phyloP scores from a whole-genome alignment of 2,888 invertebrate species.

The Drosophila macrospina region DNA sequence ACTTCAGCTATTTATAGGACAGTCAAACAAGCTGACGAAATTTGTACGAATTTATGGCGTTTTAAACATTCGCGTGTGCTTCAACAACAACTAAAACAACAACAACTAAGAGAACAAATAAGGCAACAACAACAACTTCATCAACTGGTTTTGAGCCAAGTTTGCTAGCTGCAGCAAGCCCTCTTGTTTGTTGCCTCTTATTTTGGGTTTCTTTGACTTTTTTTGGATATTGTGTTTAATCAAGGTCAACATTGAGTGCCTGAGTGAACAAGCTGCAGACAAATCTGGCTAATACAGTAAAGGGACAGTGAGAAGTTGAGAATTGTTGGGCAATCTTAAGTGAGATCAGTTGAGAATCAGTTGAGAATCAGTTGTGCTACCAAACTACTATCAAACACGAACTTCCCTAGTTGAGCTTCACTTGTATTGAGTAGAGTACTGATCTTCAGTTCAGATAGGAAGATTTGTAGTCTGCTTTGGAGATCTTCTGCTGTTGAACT shows the following conservation, averaged over 20 bases:
- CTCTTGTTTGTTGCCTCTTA: neutral
- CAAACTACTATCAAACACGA: neutral
- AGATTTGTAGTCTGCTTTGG: no score
- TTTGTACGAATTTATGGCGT: conserved; percentile 12
- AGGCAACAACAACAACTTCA: neutral
- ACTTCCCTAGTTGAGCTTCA: no score
- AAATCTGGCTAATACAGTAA: neutral
- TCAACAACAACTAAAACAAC: neutral
- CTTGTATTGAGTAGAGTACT: no score
- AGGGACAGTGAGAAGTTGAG: neutral
- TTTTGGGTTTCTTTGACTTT: neutral
- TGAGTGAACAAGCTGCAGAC: neutral
- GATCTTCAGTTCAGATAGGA: no score
- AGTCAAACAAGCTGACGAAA: conserved; percentile 39
- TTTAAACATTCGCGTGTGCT: conserved; percentile 1
- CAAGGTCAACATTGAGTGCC: conserved; percentile 10
- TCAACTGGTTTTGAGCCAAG: conserved; percentile 23
- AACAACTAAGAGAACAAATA: neutral
- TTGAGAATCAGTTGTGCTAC: neutral
- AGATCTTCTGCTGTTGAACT: no score
- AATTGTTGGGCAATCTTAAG: neutral
- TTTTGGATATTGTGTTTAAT: conserved; percentile 10
- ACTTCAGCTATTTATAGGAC: conserved; percentile 55
- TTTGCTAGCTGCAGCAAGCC: neutral
- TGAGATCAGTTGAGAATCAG: neutral